Evolutionary conservation across 2,888 invertebrate species (phyloP), one percentile per base, ranked within the genome.

Genomic region (Patella ulyssiponensis): DNA sequence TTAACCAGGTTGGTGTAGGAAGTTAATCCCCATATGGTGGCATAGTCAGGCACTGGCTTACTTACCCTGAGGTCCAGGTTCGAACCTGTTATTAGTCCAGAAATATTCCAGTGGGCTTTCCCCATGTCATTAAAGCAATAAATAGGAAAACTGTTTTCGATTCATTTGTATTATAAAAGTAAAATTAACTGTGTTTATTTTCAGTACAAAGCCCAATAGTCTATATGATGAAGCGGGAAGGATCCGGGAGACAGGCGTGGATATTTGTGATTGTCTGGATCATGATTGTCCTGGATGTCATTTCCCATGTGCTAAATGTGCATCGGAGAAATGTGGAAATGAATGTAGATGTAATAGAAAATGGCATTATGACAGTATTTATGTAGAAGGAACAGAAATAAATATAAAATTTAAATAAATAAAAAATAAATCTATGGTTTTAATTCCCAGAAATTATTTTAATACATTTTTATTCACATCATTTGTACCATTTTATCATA

Each of bases 191-290:
- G 17, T 27, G 14, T 56, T 74, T 73, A 56, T 23, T 69, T 78
- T 76, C 73, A 54, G 17, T 86, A 78, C 86, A 14, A 86, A 85
- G 73, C 88, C 86, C 79, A 90, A 89, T 79, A 88, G 87, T 76
- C 73, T 90, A 74, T 91, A 91, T 82, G 90, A 91, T 81, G 89
- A 90, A 69, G 82, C 84, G 44, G 91, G 91, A 1, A 71, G 84
- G 5, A 80, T 90, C 53, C 73, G 90, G 44, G 86, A 87, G 20
- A 88, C 84, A 77, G 94, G 94, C 1, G 92, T 93, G 83, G 95
- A 97, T 92, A 87, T 96, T 15, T 98, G 98, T 84, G 98, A 98
- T 90, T 98, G 97, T 88, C 93, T 97, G 82, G 94, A 95, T 84
- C 93, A 93, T 64, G 92, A 93, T 15, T 98, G 98, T 86, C 93